Base-by-base conservation (phyloP, 30 jellyfish, hydroid and myxozoan species). In the Hydractinia echinata region DNA sequence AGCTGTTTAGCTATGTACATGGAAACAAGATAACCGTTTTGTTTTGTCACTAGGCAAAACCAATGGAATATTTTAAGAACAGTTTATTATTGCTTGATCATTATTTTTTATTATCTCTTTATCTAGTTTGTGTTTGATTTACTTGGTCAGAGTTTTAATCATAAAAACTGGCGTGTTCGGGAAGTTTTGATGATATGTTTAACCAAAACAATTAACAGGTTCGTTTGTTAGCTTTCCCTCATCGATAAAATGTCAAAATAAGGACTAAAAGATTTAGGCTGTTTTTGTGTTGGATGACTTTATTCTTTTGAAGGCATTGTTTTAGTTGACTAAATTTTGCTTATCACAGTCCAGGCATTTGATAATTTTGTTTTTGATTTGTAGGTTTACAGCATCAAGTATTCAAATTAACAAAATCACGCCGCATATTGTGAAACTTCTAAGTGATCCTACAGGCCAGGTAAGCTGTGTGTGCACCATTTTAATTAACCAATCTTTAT, bases 361-460 rank as follows among this genome's bases (percentile, higher is more conserved):
- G 44, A 30, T 30, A 30, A 30, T 30, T 30, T 30, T 30, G 18
- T 61, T 19, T 77, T 21, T 71, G 49, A 53, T 20, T 55, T 80
- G 16, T 51, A 93, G 99, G 84, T 93, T 87, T 82, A 95, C 95
- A 52, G 95, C 99, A 7, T 76, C 95, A 13, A 70, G 95, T 60
- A 67, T 93, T 44, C 83, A 72, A 55, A 81, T 93, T 44, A 93
- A 86, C 84, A 84, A 85, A 83, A 87, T 88, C 72, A 93, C 94
- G 89, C 99, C 99, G 6, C 83, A 89, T 5, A 73, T 93, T 8
- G 89, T 95, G 77, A 93, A 93, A 73, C 79, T 93, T 66, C 90
- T 93, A 48, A 76, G 96, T 55, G 99, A 93, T 76, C 99, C 99
- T 50, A 93, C 95, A 5, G 94, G 99, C 66, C 92, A 93, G 96